Percentiles rank a stretch among this genome's conserved stretches.
phyloP scores from a whole-genome alignment of 2,888 invertebrate species.

The Endotricha flammealis region DNA sequence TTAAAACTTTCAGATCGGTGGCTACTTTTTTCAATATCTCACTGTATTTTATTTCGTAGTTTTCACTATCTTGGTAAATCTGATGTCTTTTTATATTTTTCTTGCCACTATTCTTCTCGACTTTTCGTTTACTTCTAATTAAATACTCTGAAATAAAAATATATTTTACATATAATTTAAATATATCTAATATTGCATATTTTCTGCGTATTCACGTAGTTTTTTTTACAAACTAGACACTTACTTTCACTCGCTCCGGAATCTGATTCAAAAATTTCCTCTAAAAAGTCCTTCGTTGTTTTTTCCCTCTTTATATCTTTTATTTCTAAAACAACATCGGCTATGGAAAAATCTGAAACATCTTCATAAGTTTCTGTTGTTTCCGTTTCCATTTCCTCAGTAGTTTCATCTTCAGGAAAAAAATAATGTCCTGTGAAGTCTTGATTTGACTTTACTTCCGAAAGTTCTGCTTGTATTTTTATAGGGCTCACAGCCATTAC shows the following conservation, averaged over 20 bases:
- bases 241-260: slow-evolving; percentile 41
- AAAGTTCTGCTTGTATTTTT: slow-evolving; percentile 57
- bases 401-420: slow-evolving; percentile 64
- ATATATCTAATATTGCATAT: too few species aligned
- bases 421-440: slow-evolving; percentile 68
- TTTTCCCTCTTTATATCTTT: slow-evolving; percentile 52
- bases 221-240: too few species aligned
- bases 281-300: slow-evolving; percentile 57
- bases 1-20: slow-evolving; percentile 29
- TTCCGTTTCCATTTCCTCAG: slow-evolving; percentile 35
- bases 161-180: too few species aligned
- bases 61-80: too few species aligned
- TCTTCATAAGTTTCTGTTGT: slow-evolving; percentile 54
- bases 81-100: neutral
- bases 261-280: slow-evolving; percentile 63
- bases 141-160: slow-evolving; percentile 2
- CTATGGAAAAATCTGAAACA: slow-evolving; percentile 34
- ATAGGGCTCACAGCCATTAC: slow-evolving; percentile 40
- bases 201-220: too few species aligned
- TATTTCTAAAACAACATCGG: slow-evolving; percentile 56
- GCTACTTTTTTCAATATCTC: slow-evolving; percentile 32
- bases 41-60: slow-evolving; percentile 13
- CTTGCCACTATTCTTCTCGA: neutral
- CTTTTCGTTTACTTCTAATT: slow-evolving; percentile 4
- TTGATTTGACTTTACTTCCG: slow-evolving; percentile 43